Evolutionary conservation across 1,140 invertebrate genomes (phyloP).

Genomic region (Macrocentrus cingulum): DNA sequence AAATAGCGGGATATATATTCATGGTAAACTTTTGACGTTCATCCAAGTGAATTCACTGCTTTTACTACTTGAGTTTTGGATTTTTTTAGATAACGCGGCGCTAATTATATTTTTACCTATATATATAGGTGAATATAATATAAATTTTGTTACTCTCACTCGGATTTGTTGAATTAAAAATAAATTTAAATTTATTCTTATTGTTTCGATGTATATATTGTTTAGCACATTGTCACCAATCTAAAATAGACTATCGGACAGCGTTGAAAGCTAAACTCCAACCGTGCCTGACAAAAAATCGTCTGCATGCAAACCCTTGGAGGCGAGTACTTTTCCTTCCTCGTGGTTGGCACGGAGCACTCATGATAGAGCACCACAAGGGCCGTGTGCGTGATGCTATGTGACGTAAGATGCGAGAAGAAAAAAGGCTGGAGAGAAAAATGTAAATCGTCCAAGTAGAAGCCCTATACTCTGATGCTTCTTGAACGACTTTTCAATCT

Average conservation of each 20-base stretch:
- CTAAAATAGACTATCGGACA: constrained; percentile 20
- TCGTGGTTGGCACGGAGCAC: constrained; percentile 7
- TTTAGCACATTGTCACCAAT: constrained; percentile 20
- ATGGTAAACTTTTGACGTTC: background rate
- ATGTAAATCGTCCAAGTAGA: constrained; percentile 24
- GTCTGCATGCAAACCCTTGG: constrained; percentile 40
- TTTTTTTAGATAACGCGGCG: background rate
- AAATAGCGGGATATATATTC: background rate
- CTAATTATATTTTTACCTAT: too few relatives aligned
- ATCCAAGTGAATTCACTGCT: background rate
- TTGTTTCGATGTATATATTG: background rate
- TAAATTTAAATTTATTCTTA: too few relatives aligned
- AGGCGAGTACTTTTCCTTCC: background rate
- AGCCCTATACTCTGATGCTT: constrained; percentile 12
- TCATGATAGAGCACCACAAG: constrained; percentile 7
- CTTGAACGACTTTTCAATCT: constrained; percentile 23
- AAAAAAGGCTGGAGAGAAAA: constrained; percentile 19
- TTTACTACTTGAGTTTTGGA: too few relatives aligned
- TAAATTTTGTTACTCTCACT: too few relatives aligned
- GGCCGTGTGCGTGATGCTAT: constrained; percentile 38
- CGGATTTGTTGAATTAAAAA: too few relatives aligned
- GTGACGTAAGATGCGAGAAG: constrained; percentile 26
- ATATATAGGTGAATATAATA: too few relatives aligned
- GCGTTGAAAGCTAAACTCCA: constrained; percentile 12
- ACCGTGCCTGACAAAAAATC: constrained; percentile 33